Evolutionary conservation across 2,888 invertebrate species (phyloP).

Genomic region (Leptinotarsa haldemani): DNA sequence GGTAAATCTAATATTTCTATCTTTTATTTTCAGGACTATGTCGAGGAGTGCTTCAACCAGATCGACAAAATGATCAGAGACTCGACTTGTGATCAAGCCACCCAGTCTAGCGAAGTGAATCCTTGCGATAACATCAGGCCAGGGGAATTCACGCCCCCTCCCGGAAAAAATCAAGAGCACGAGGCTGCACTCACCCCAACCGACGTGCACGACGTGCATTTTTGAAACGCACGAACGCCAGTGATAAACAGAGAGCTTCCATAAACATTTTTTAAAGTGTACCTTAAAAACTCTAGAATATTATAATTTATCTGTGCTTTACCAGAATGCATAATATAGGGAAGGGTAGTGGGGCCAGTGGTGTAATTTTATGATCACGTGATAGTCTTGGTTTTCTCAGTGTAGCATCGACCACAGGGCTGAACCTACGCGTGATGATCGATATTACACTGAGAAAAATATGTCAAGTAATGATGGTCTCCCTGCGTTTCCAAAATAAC

Average conservation of each 20-base stretch:
- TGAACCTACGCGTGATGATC: neutral
- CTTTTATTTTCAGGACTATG: constrained; percentile 74
- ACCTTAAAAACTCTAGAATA: constrained; percentile 40
- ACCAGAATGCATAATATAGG: constrained; percentile 35
- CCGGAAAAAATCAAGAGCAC: constrained; percentile 70
- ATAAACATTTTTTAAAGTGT: constrained; percentile 43
- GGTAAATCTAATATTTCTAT: too few species aligned
- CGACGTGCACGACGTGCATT: constrained; percentile 86
- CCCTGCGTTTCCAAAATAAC: constrained; percentile 9
- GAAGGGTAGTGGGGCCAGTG: constrained; percentile 5
- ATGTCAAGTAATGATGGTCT: neutral
- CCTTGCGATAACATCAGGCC: constrained; percentile 52
- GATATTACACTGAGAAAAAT: constrained; percentile 9
- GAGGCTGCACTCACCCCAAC: constrained; percentile 85
- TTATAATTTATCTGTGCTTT: constrained; percentile 45
- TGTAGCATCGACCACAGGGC: neutral
- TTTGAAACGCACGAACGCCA: constrained; percentile 65
- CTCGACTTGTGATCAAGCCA: constrained; percentile 49
- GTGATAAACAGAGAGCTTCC: constrained; percentile 50
- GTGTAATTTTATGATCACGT: neutral
- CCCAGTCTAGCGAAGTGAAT: constrained; percentile 43
- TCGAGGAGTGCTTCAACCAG: constrained; percentile 82
- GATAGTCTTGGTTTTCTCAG: neutral
- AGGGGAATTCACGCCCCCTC: constrained; percentile 59
- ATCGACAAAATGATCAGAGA: constrained; percentile 82